Conservation (phyloP, 2,113 vertebrate species). For the Psammodynastes pulverulentus region DNA sequence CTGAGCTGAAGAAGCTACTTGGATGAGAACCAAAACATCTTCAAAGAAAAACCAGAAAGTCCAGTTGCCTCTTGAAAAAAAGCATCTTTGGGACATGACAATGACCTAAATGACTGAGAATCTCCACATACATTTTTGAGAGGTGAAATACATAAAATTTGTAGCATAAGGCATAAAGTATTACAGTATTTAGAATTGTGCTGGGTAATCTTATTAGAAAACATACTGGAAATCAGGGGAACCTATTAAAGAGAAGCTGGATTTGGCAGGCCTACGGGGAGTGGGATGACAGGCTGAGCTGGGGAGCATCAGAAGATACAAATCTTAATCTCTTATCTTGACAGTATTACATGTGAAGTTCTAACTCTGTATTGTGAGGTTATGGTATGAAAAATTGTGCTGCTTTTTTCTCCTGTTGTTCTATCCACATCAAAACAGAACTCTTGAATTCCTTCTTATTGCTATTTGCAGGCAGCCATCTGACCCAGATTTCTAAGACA, state of each 20-base stretch:
- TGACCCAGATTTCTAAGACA: constrained; percentile 56
- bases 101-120: no score
- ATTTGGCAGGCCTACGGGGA: no score
- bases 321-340: constrained; percentile 20
- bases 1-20: no score
- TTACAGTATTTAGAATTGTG: not conserved
- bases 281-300: not conserved
- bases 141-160: not conserved
- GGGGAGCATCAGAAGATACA: constrained; percentile 10
- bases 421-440: constrained; percentile 32
- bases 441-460: constrained; percentile 48
- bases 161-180: not conserved
- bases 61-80: no score
- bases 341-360: constrained; percentile 25
- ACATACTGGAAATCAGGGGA: not conserved
- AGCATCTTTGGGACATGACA: no score
- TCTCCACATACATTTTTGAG: not conserved
- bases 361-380: constrained; percentile 35
- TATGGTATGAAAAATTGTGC: constrained; percentile 22
- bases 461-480: constrained; percentile 44
- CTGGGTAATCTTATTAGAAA: not conserved
- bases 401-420: constrained; percentile 41
- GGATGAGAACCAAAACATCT: no score
- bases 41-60: no score
- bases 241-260: not conserved